phyloP scores from a whole-genome alignment of 2,888 invertebrate genomes.

The Dicycla oo region DNA sequence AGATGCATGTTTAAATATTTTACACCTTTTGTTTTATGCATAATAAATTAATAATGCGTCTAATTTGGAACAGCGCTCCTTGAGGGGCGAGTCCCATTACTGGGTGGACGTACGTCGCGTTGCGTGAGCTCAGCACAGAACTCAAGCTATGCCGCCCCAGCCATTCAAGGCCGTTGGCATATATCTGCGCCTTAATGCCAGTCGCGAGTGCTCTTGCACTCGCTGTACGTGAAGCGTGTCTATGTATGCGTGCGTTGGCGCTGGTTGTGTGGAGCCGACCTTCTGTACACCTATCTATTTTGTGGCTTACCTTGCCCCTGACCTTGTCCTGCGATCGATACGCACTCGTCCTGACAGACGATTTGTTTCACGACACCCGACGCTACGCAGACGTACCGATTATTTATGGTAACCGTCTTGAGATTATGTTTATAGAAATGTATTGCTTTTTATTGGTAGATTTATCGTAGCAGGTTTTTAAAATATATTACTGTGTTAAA shows the following conservation, averaged over 20 bases:
- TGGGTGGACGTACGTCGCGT: no score
- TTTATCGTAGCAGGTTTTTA: background rate
- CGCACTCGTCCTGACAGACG: constrained; percentile 48
- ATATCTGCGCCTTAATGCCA: no score
- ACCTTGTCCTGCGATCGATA: constrained; percentile 57
- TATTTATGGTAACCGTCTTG: constrained; percentile 22
- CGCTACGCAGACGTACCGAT: constrained; percentile 9
- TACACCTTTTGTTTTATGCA: no score
- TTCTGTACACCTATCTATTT: constrained; percentile 3
- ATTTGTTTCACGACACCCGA: constrained; percentile 46
- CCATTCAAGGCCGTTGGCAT: no score
- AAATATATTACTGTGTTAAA: background rate
- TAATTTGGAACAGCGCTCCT: no score
- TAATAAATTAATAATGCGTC: no score
- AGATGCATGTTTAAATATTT: no score
- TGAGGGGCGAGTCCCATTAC: no score
- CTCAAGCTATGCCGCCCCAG: no score
- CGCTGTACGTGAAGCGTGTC: background rate
- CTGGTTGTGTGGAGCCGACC: accelerated
- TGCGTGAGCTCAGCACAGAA: no score
- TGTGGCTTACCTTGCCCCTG: constrained; percentile 40
- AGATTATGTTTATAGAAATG: constrained; percentile 6
- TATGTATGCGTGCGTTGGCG: background rate
- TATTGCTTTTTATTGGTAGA: background rate
- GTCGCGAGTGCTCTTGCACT: no score